A percentile compares a stretch with the other conserved stretches of the same genome.
Evolutionary conservation across 2,113 vertebrate genomes (phyloP).

Genomic region (Grantiella picta): DNA sequence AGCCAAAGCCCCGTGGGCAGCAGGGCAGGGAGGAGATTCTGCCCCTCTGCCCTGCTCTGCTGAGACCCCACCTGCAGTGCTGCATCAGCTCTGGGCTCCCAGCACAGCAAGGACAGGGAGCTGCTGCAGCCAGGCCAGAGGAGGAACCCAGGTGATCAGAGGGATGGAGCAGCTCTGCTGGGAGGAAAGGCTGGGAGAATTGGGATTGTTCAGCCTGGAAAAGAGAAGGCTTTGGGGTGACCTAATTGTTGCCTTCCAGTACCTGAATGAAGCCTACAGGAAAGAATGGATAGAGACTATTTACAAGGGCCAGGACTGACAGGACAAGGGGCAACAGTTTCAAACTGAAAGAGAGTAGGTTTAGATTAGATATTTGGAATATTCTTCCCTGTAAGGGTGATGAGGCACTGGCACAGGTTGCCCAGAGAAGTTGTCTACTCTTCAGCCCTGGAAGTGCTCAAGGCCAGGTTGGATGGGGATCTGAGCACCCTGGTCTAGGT

Average conservation of each 20-base stretch:
- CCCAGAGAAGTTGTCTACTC: not conserved
- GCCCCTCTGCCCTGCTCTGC: too few species aligned
- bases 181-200: not conserved
- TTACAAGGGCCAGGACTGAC: too few species aligned
- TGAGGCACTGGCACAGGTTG: not conserved
- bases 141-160: not conserved
- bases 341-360: not conserved
- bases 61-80: too few species aligned
- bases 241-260: fast-evolving
- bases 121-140: too few species aligned
- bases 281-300: not conserved
- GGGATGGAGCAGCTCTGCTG: not conserved
- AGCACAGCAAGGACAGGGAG: too few species aligned
- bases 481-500: not conserved
- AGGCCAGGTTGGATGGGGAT: fast-evolving
- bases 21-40: too few species aligned
- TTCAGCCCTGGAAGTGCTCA: not conserved
- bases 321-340: not conserved
- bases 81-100: too few species aligned
- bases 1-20: too few species aligned
- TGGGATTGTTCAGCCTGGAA: not conserved
- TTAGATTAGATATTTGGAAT: not conserved
- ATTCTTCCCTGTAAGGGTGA: not conserved
- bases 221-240: too few species aligned
- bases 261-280: not conserved